phyloP scores from a whole-genome alignment of 2,113 vertebrate species.

The Chamaetylas fuelleborni region DNA sequence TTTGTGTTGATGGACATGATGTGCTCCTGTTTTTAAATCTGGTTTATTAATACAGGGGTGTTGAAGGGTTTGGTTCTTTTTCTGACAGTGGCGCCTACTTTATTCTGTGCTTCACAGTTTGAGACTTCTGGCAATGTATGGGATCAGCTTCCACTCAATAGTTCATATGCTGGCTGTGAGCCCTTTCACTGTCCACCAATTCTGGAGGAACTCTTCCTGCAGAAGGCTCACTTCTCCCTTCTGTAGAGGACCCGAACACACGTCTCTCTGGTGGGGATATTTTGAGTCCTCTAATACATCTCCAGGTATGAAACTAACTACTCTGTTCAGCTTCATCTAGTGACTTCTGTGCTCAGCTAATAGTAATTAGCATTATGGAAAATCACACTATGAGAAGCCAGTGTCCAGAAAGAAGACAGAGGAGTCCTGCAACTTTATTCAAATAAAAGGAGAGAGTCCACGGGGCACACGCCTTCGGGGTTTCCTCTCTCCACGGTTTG shows the following conservation, averaged over 20 bases:
- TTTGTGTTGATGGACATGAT: not conserved
- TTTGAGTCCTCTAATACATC: not conserved
- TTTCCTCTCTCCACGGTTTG: rapidly evolving
- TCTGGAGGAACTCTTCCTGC: not conserved
- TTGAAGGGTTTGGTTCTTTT: not conserved
- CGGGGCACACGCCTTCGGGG: rapidly evolving
- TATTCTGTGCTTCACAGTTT: not conserved
- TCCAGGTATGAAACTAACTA: not conserved
- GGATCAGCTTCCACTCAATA: rapidly evolving
- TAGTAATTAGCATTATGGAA: not conserved
- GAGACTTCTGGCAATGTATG: not conserved
- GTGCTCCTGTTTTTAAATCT: not conserved
- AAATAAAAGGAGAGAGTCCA: not conserved
- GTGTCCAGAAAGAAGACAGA: too few relatives aligned
- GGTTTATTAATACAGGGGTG: not conserved
- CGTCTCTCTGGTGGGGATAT: not conserved
- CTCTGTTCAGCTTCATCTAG: not conserved
- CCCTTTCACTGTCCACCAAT: rapidly evolving
- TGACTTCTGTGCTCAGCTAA: not conserved
- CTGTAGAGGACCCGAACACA: not conserved
- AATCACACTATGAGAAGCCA: not conserved
- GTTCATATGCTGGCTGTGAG: not conserved
- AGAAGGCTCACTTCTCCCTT: not conserved
- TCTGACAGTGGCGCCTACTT: not conserved
- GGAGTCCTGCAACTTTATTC: not conserved